Base-by-base conservation (phyloP, 2,888 invertebrate species). In the Dynastes grantii region DNA sequence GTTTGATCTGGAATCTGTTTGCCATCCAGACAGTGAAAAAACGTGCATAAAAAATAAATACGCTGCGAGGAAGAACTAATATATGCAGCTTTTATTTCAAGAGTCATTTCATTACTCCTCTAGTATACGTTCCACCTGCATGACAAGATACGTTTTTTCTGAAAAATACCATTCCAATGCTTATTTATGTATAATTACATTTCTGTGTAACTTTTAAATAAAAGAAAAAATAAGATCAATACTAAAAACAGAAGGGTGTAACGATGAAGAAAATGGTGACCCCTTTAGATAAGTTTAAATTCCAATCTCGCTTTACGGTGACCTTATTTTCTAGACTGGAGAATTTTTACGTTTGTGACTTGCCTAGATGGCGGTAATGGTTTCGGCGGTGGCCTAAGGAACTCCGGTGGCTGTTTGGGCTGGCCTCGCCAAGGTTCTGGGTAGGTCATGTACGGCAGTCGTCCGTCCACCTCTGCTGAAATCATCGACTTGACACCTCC, bases 391-490 rank as follows among this genome's bases (percentile, higher is more conserved):
- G 93, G 93, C 84, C 93, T 90, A 78, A 93, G 90, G 90, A 93
- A 93, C 89, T 93, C 93, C 81, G 90, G 89, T 79, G 89, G 90
- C 85, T 90, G 91, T 82, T 87, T 88, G 80, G 88, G 88, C 87
- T 90, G 91, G 87, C 91, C 91, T 88, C 91, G 90, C 89, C 91
- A 91, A 87, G 90, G 90, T 87, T 91, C 91, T 86, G 91, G 91
- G 90, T 89, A 89, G 83, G 89, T 89, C 89, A 89, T 89, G 86
- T 88, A 88, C 84, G 87, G 86, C 83, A 87, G 83, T 87, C 90
- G 90, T 90, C 92, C 92, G 91, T 93, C 93, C 90, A 93, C 91
- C 88, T 92, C 92, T 88, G 92, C 92, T 87, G 92, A 92, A 91
- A 93, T 92, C 93, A 93, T 93, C 91, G 92, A 91, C 88, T 84